Percentiles rank a stretch among this genome's conserved stretches.
These are phyloP conservation scores for Raja brachyura DNA, from an alignment of 2,113 vertebrate genomes.

Conservation along the genomic window DNA sequence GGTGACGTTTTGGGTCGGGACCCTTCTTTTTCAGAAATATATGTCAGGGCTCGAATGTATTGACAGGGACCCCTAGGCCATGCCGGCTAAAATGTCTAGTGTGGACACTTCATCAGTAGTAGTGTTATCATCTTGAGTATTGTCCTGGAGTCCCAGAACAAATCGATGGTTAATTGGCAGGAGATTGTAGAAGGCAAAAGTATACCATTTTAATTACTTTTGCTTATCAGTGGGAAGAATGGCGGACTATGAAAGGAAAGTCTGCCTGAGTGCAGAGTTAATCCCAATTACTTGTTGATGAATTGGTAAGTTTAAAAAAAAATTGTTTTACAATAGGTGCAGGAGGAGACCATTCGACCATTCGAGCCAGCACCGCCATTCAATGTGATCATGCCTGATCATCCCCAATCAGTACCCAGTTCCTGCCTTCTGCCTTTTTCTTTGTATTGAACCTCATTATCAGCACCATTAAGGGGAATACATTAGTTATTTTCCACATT, in stretches of 20 bases:
- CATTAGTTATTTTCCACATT: neutral
- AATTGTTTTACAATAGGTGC: no score
- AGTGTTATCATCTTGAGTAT: neutral
- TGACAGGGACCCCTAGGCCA: neutral
- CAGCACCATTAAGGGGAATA: neutral
- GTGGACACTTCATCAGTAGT: neutral
- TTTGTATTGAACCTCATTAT: neutral
- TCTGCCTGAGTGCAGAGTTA: neutral
- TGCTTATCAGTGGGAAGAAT: neutral
- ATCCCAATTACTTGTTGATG: neutral
- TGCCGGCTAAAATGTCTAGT: neutral
- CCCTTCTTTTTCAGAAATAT: neutral
- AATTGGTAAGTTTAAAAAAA: no score
- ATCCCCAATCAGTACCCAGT: no score
- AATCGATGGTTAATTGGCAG: neutral
- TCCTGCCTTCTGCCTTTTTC: no score
- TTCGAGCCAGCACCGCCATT: no score
- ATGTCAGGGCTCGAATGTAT: neutral
- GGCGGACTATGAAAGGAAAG: neutral
- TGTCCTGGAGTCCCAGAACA: neutral
- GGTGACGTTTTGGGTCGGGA: no score
- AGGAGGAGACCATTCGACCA: no score
- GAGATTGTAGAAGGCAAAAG: neutral
- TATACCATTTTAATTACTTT: neutral
- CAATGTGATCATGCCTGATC: no score